Conservation (phyloP, 2,113 vertebrate genomes). For the Struthio camelus region DNA sequence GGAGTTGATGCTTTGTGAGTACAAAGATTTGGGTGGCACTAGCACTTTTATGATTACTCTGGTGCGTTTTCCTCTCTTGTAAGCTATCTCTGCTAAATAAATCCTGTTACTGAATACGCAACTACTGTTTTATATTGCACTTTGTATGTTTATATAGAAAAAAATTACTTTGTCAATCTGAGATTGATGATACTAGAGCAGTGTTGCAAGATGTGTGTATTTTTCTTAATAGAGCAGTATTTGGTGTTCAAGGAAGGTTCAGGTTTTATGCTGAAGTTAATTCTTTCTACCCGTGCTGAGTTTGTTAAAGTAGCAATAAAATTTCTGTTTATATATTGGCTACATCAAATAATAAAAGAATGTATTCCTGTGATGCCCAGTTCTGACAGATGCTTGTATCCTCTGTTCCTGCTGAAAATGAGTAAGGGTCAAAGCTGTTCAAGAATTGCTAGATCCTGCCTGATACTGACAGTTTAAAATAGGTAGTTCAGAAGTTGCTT, state of each 20-base stretch:
- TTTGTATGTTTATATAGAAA: neutral
- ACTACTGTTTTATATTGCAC: neutral
- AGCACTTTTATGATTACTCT: neutral
- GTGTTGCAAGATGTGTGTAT: neutral
- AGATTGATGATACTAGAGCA: neutral
- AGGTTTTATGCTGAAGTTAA: neutral
- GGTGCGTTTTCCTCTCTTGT: neutral
- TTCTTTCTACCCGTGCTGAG: neutral
- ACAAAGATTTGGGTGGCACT: neutral
- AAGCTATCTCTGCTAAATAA: neutral
- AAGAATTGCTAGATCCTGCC: neutral
- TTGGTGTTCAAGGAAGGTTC: neutral
- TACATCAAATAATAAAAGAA: neutral
- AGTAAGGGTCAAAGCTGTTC: neutral
- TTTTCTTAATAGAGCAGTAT: neutral
- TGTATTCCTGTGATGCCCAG: neutral
- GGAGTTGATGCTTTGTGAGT: fast-evolving
- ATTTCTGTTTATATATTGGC: neutral
- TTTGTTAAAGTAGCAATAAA: neutral
- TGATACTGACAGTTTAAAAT: neutral
- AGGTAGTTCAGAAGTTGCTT: neutral
- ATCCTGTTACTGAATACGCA: neutral
- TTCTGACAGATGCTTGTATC: neutral
- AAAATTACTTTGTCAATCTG: neutral
- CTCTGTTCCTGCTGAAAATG: neutral